A percentile compares a stretch with the other conserved stretches of the same genome.
phyloP scores from a whole-genome alignment of 2,888 invertebrate genomes.

The Tachina fera region DNA sequence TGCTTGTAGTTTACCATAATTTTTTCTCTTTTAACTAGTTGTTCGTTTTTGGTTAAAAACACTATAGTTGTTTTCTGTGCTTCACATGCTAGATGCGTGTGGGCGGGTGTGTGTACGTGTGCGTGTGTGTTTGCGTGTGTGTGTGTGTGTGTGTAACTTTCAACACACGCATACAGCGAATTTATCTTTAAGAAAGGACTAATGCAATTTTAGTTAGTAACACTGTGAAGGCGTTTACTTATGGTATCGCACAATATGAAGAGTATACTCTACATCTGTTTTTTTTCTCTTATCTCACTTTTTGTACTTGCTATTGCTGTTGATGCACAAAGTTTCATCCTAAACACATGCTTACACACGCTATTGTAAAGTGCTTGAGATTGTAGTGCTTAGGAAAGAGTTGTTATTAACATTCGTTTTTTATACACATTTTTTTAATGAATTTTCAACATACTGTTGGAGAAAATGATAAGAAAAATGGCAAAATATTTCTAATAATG shows the following conservation, averaged over 20 bases:
- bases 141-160: slow-evolving; percentile 2
- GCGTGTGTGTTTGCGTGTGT: neutral
- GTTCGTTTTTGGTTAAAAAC: slow-evolving; percentile 5
- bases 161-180: slow-evolving; percentile 27
- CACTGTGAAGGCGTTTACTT: slow-evolving; percentile 69
- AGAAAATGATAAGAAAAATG: slow-evolving; percentile 42
- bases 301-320: slow-evolving; percentile 8
- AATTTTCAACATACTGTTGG: slow-evolving; percentile 70
- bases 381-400: slow-evolving; percentile 27
- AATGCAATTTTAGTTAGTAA: slow-evolving; percentile 71
- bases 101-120: neutral
- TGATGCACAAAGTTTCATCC: slow-evolving; percentile 29
- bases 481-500: slow-evolving; percentile 61
- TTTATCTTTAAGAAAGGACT: slow-evolving; percentile 52
- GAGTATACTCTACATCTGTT: slow-evolving; percentile 53
- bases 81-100: slow-evolving; percentile 3
- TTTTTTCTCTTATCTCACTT: slow-evolving; percentile 39
- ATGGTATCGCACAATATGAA: slow-evolving; percentile 60
- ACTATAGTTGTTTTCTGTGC: slow-evolving; percentile 39
- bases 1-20: slow-evolving; percentile 39
- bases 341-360: neutral
- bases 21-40: slow-evolving; percentile 16
- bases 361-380: neutral
- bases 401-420: slow-evolving; percentile 46
- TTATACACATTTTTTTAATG: slow-evolving; percentile 64